phyloP scores from a whole-genome alignment of 2,113 vertebrate genomes.

The Electrona antarctica region DNA sequence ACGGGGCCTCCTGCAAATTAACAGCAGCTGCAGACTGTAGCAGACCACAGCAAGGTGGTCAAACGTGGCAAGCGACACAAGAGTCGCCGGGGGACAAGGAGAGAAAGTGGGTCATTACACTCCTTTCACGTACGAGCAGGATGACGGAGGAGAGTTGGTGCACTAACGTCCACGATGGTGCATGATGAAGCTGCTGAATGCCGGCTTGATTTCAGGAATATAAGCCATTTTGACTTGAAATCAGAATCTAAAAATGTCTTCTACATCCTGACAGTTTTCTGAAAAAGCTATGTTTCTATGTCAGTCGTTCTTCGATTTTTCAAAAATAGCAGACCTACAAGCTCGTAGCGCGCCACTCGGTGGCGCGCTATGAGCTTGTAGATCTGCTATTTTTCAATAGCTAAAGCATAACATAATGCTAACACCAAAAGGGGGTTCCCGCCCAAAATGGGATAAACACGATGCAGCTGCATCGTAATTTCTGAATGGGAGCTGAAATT shows the following conservation, averaged over 20 bases:
- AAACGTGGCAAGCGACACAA: slow-evolving; percentile 66
- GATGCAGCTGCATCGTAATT: slow-evolving; percentile 42
- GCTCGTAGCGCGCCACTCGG: too few relatives aligned
- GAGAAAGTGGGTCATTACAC: slow-evolving; percentile 80
- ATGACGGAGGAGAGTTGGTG: slow-evolving; percentile 45
- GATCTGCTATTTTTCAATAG: too few relatives aligned
- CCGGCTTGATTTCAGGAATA: slow-evolving; percentile 48
- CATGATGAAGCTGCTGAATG: slow-evolving; percentile 29
- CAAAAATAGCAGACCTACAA: too few relatives aligned
- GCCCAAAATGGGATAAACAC: too few relatives aligned
- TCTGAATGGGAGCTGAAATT: slow-evolving; percentile 52
- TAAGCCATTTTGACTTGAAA: too few relatives aligned
- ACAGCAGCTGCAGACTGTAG: slow-evolving; percentile 75
- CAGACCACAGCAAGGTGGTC: slow-evolving; percentile 76
- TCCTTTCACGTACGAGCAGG: slow-evolving; percentile 62
- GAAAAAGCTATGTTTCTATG: too few relatives aligned
- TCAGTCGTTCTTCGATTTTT: too few relatives aligned
- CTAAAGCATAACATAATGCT: too few relatives aligned
- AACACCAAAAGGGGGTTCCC: too few relatives aligned
- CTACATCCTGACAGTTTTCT: too few relatives aligned
- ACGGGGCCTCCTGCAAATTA: slow-evolving; percentile 73
- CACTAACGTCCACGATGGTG: slow-evolving; percentile 45
- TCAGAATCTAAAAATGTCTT: too few relatives aligned
- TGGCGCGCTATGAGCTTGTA: too few relatives aligned
- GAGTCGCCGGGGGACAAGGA: slow-evolving; percentile 61